Evolutionary conservation across 2,888 invertebrate genomes (phyloP).

Genomic region (Trissolcus japonicus): DNA sequence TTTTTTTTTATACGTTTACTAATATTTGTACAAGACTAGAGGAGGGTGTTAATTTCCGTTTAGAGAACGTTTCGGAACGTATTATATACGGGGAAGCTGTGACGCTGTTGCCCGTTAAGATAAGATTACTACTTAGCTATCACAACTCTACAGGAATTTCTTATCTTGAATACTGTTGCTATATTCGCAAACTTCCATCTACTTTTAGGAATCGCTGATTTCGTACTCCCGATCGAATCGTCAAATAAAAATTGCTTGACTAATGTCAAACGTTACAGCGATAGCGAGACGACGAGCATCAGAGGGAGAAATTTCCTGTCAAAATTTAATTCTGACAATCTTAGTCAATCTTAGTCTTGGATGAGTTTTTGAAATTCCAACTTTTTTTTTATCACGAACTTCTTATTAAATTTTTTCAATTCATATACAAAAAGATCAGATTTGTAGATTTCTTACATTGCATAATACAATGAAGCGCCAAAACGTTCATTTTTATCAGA

Average conservation of each 20-base stretch:
- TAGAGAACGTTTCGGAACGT: slow-evolving; percentile 64
- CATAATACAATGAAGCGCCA: no score
- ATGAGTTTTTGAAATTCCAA: no score
- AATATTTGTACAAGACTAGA: slow-evolving; percentile 42
- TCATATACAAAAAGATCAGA: no score
- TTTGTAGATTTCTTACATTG: no score
- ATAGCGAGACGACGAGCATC: no score
- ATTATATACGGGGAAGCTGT: slow-evolving; percentile 65
- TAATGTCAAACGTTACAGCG: neutral
- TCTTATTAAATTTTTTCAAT: no score
- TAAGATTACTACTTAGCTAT: slow-evolving; percentile 74
- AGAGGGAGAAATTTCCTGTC: no score
- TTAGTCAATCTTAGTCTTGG: no score
- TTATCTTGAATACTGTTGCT: slow-evolving; percentile 57
- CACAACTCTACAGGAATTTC: slow-evolving; percentile 66
- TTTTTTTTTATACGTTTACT: slow-evolving; percentile 63
- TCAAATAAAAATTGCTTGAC: slow-evolving; percentile 1
- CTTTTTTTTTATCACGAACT: no score
- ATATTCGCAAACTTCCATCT: slow-evolving; percentile 48
- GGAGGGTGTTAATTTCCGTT: slow-evolving; percentile 75
- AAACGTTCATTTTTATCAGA: no score
- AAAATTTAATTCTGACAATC: no score
- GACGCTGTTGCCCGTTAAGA: slow-evolving; percentile 71
- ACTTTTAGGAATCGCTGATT: slow-evolving; percentile 15
- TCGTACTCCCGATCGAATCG: neutral